These are phyloP conservation scores for Spilarctia lutea DNA, from an alignment of 2,888 invertebrate species.

Conservation along the genomic window DNA sequence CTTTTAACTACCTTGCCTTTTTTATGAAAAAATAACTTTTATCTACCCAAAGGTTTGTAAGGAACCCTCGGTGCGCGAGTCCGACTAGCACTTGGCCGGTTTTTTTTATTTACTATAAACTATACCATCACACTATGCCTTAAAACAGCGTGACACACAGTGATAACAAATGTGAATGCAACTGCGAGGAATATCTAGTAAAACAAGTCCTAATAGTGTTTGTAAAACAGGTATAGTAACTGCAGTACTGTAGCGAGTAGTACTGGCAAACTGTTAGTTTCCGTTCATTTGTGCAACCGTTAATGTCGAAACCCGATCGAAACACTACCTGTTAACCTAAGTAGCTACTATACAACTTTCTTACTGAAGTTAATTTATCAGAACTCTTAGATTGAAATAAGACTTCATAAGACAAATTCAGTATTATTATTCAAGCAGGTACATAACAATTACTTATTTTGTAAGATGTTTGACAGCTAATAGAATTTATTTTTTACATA, in stretches of 20 bases:
- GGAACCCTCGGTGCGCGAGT: too few relatives aligned
- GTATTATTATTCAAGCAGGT: not conserved
- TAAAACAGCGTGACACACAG: too few relatives aligned
- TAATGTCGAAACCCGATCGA: constrained; percentile 6
- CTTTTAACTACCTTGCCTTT: too few relatives aligned
- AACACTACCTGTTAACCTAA: not conserved
- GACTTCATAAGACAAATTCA: constrained; percentile 1
- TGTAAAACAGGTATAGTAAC: not conserved
- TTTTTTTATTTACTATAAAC: too few relatives aligned
- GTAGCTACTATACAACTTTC: not conserved
- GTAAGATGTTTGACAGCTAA: constrained; percentile 1
- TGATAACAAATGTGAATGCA: too few relatives aligned
- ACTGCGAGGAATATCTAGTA: too few relatives aligned
- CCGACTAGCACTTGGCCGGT: too few relatives aligned
- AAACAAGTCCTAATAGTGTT: not conserved
- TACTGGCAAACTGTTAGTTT: constrained; percentile 1
- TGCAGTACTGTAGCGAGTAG: not conserved
- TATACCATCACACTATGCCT: too few relatives aligned
- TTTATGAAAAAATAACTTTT: too few relatives aligned
- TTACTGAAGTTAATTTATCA: not conserved
- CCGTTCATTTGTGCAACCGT: constrained; percentile 10
- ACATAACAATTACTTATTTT: constrained; percentile 2
- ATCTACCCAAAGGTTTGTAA: too few relatives aligned
- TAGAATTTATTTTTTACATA: not conserved
- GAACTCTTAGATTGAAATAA: not conserved